These are phyloP conservation scores for Platycnemis pennipes DNA, from an alignment of 2,888 invertebrate genomes.

Conservation along the genomic window DNA sequence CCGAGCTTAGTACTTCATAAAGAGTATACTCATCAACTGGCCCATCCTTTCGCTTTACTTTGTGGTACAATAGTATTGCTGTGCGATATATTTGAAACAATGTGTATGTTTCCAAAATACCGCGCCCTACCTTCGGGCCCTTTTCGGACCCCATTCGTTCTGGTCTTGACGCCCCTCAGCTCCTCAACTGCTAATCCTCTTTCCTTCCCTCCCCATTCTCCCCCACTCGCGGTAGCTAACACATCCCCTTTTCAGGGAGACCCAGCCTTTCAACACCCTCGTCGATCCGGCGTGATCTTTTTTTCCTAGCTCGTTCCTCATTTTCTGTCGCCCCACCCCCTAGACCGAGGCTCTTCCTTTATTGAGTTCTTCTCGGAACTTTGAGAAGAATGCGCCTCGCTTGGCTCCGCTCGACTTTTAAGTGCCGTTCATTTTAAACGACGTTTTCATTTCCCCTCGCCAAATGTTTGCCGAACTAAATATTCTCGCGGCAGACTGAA, in stretches of 20 bases:
- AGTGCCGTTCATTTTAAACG: background rate
- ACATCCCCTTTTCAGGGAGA: background rate
- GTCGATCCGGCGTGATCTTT: background rate
- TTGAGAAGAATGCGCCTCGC: background rate
- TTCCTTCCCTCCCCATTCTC: background rate
- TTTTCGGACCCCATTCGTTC: no score
- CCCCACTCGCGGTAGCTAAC: background rate
- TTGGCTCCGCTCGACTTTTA: background rate
- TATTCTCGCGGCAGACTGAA: background rate
- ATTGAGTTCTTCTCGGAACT: background rate
- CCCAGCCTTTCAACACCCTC: constrained; percentile 17
- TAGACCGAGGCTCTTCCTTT: background rate
- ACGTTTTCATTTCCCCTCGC: background rate
- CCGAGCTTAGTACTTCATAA: no score
- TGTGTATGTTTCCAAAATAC: no score
- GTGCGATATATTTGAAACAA: no score
- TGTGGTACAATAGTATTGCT: no score
- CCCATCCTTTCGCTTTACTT: no score
- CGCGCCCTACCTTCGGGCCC: no score
- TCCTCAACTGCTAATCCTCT: background rate
- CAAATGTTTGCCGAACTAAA: constrained; percentile 6
- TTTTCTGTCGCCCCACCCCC: background rate
- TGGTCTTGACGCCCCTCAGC: background rate
- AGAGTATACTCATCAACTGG: no score
- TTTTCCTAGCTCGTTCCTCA: background rate